These are phyloP conservation scores for Sylvilagus bachmani DNA, from an alignment of 2,113 vertebrate genomes.

Conservation along the genomic window DNA sequence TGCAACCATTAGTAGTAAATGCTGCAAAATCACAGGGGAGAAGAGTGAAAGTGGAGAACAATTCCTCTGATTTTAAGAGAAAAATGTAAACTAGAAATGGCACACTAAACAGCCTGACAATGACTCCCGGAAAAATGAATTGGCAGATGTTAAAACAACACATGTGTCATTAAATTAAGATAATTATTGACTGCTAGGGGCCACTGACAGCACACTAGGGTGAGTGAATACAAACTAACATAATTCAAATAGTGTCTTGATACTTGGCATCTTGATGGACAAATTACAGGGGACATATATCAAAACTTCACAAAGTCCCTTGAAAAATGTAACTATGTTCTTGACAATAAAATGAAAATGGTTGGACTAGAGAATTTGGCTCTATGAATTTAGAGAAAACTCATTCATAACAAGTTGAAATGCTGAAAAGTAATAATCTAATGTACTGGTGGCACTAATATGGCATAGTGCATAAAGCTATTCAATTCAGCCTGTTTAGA, in stretches of 20 bases:
- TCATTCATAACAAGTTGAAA: neutral
- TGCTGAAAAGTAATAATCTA: constrained; percentile 11
- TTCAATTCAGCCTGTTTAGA: neutral
- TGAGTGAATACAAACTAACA: neutral
- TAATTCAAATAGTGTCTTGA: neutral
- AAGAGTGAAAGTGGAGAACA: neutral
- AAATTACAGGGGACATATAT: neutral
- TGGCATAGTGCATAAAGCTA: neutral
- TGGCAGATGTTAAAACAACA: neutral
- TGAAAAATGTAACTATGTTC: neutral
- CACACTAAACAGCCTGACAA: neutral
- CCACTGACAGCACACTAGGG: neutral
- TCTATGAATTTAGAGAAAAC: neutral
- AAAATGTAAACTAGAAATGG: neutral
- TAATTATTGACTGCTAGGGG: neutral
- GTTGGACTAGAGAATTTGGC: neutral
- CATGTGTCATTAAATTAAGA: neutral
- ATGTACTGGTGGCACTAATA: neutral
- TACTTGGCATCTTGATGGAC: neutral
- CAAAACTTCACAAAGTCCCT: neutral
- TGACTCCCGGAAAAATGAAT: constrained; percentile 20
- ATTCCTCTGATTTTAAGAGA: neutral
- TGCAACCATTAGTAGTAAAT: neutral
- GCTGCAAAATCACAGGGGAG: neutral
- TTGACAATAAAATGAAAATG: neutral